A percentile compares a stretch with the other conserved stretches of the same genome.
These are phyloP conservation scores for Heptascelio sp. DNA, from an alignment of 2,888 invertebrate genomes.

Conservation along the genomic window DNA sequence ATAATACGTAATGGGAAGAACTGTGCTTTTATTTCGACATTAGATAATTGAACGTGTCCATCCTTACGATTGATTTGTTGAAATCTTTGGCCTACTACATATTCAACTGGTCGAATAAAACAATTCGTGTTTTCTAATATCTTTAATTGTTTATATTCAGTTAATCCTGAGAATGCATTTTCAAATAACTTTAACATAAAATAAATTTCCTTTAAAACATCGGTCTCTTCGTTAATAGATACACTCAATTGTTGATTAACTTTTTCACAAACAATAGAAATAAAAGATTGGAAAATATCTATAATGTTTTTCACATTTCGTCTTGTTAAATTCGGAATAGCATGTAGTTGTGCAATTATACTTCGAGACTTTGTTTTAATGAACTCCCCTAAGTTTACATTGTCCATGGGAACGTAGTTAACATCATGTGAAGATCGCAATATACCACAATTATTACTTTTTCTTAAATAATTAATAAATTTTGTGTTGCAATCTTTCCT, in stretches of 20 bases:
- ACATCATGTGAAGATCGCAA: too few relatives aligned
- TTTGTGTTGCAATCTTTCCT: too few relatives aligned
- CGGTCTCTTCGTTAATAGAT: too few relatives aligned
- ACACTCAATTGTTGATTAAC: too few relatives aligned
- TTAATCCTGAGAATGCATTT: background rate
- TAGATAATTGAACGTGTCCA: conserved; percentile 1
- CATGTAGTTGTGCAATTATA: background rate
- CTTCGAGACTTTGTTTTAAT: background rate
- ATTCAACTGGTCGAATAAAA: conserved; percentile 21
- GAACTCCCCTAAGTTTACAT: too few relatives aligned
- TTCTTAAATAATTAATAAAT: too few relatives aligned
- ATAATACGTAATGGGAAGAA: conserved; percentile 15
- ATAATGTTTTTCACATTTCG: too few relatives aligned
- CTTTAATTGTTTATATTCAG: conserved; percentile 5
- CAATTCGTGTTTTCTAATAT: background rate
- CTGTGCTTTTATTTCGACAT: conserved; percentile 10
- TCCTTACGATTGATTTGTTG: background rate
- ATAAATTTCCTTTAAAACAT: background rate
- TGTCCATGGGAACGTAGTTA: too few relatives aligned
- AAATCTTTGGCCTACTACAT: conserved; percentile 9
- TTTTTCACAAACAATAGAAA: background rate
- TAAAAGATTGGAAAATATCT: background rate
- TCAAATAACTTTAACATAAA: background rate
- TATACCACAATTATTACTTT: background rate
- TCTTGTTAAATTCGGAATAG: background rate